Evolutionary conservation across 2,888 invertebrate genomes (phyloP), one percentile per base, ranked within the genome.

Genomic region (Tetranychus truncatus): DNA sequence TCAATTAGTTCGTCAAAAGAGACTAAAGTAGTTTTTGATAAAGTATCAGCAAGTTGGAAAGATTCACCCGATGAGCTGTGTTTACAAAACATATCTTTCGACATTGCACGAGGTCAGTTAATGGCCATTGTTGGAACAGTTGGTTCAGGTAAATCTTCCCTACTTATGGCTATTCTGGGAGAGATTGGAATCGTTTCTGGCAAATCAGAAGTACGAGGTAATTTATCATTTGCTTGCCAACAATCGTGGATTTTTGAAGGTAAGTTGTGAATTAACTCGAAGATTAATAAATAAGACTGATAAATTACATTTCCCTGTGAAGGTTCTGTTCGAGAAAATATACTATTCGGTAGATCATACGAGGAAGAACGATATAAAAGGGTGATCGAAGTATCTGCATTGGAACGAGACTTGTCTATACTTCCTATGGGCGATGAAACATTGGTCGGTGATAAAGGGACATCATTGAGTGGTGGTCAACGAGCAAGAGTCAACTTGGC

Each of bases 261-360:
- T 67, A 72, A 55, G 24, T 15, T 55, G 15, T 5, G 6, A 55
- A 55, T 11, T 6, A 55, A 15, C 9, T 55, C 55, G 2, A 55
- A 6, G 6, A 7, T 15, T 15, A 6, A 55, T 55, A 24, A 24
- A 1, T 34, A 34, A 34, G 34, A 34, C 5, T 34, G 4, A 34
- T 34, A 34, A 34, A 34, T 34, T 34, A 34, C 34, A 34, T 34
- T 34, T 34, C 34, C 34, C 34, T 34, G 34, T 3, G 3, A 34
- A 55, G 55, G 55, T 7, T 55, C 91, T 77, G 89, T 97, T 0
- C 86, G 91, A 15, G 93, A 95, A 81, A 97, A 97, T 82, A 92
- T 97, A 78, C 83, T 94, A 1, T 96, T 97, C 83, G 95, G 95
- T 0, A 87, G 86, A 80, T 85, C 87, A 77, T 87, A 84, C 78